Evolutionary conservation across 2,888 invertebrate genomes (phyloP), one percentile per base, ranked within the genome.

Genomic region (Phorcus lineatus): DNA sequence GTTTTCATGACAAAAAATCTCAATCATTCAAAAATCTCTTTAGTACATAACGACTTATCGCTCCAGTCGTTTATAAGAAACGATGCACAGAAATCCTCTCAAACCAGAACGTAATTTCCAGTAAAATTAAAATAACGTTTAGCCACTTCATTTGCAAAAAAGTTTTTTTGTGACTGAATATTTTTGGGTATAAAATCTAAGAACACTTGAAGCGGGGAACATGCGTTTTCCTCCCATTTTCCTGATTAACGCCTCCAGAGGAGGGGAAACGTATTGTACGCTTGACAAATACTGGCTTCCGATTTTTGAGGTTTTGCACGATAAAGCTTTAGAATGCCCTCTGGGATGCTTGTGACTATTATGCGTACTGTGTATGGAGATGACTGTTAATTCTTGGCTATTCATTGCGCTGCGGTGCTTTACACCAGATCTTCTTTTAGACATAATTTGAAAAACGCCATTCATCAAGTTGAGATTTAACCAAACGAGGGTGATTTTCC

Each of bases 391-490:
- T 70, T 31, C 70, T 19, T 36, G 17, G 70, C 70, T 40, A 70
- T 70, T 70, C 70, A 70, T 40, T 36, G 70, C 70, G 36, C 36
- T n/a, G 40, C 28, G 17, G 70, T 36, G 28, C 70, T 36, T 40
- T 19, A 40, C 36, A 70, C 40, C 40, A 36, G 31, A 70, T 70
- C 36, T 24, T 40, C 70, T 36, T 70, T 36, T 70, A 31, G 70
- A 70, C 31, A 70, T 70, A 70, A 70, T 70, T 70, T 70, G 70
- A 70, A 70, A 70, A 70, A 40, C 70, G 70, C 40, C 36, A 70
- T 70, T 70, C 70, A 70, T 70, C 70, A 70, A 70, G 70, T 70
- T 70, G 70, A 70, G 70, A 70, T 70, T 70, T 70, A 70, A 70
- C 70, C 70, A 70, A 70, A 70, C 70, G 70, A 70, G 70, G 70